These are phyloP conservation scores for Anodontia alba DNA, from an alignment of 2,888 invertebrate species.

Conservation along the genomic window DNA sequence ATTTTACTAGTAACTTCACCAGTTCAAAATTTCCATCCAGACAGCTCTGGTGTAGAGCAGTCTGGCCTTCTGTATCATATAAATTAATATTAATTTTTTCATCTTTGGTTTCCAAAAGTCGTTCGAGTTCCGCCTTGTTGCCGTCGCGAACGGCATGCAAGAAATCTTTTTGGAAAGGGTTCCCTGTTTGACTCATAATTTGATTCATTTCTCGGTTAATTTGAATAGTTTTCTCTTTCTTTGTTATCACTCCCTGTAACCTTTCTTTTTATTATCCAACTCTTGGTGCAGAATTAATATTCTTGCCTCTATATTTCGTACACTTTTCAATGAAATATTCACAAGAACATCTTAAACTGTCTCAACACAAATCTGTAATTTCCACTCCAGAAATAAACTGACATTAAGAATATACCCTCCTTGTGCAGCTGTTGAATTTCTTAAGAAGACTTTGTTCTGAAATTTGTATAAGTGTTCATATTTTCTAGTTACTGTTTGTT, in stretches of 20 bases:
- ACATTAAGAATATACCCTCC: too few species aligned
- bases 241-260: background rate
- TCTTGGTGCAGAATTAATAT: too few species aligned
- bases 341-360: too few species aligned
- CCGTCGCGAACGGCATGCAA: slow-evolving; percentile 83
- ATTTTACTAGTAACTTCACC: slow-evolving; percentile 84
- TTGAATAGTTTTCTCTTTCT: background rate
- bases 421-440: too few species aligned
- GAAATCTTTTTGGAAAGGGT: slow-evolving; percentile 80
- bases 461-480: too few species aligned
- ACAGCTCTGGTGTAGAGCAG: slow-evolving; percentile 84
- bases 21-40: slow-evolving; percentile 84
- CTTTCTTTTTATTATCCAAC: too few species aligned
- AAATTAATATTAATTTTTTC: slow-evolving; percentile 84
- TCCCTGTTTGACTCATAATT: slow-evolving; percentile 53
- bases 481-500: too few species aligned
- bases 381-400: too few species aligned
- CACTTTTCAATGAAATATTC: too few species aligned
- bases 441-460: too few species aligned
- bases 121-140: slow-evolving; percentile 80
- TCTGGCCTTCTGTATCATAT: slow-evolving; percentile 84
- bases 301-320: too few species aligned
- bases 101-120: slow-evolving; percentile 81
- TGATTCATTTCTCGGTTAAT: slow-evolving; percentile 28
- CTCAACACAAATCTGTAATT: too few species aligned